Evolutionary conservation across 2,888 invertebrate genomes (phyloP), one percentile per base, ranked within the genome.

Genomic region (Eugnorisma glareosa): DNA sequence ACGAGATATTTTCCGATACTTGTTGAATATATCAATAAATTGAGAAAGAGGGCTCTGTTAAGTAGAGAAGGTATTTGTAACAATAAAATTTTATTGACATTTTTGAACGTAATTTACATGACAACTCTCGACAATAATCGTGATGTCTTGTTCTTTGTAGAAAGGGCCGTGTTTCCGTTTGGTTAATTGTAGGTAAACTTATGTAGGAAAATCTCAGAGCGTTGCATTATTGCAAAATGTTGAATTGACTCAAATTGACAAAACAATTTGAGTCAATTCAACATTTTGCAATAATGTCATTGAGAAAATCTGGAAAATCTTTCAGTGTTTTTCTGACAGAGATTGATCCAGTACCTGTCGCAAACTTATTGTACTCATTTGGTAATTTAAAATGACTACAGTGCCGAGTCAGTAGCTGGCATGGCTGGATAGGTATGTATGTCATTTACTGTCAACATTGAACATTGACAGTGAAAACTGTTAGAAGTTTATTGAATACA

Each of bases 21-120:
- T 71, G 40, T 82, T 82, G 59, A 61, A 69, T 84, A 73, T 68
- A 69, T 74, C 68, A 80, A 79, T 80, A 84, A 61, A 86, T 77
- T 68, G 45, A 72, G 43, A 31, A 61, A 64, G 40, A 63, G 31
- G 61, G 31, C 35, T 43, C 15, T 45, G 24, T n/a, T 18, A 5
- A 13, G 6, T 15, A 61, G 8, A n/a, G 2, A 28, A 63, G 67
- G 81, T 81, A 63, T 85, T 82, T 73, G 11, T 66, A 35, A 37
- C 72, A 40, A 67, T 77, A 82, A 77, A 40, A 73, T 67, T 70
- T 86, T 73, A 83, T 77, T 54, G 71, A 0, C 21, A 57, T 66
- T 85, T 84, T 51, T 64, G 0, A 64, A 63, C 11, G n/a, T 37
- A 64, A 68, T 67, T 43, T 54, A 61, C n/a, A 79, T 45, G 70